Conservation (phyloP, 1,140 invertebrate species). For the Ceratina calcarata region DNA sequence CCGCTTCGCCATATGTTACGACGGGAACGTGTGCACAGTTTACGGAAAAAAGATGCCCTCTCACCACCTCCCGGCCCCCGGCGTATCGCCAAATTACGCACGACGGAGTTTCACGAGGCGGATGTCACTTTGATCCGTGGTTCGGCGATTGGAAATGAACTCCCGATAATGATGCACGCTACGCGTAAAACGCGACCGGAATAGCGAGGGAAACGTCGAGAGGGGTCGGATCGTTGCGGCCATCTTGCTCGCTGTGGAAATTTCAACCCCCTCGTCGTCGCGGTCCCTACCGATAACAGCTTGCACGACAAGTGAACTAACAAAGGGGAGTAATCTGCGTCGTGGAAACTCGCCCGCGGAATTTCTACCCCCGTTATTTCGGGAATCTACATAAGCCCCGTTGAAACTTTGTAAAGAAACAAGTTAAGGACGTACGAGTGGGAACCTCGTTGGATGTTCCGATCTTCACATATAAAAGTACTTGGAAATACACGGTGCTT, state of each 20-base stretch:
- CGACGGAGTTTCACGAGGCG: not conserved
- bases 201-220: conserved; percentile 34
- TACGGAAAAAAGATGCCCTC: not conserved
- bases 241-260: conserved; percentile 57
- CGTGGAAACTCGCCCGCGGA: not conserved
- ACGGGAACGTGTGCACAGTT: not conserved
- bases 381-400: not conserved
- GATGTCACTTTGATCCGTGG: conserved; percentile 31
- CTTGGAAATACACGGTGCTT: too few species aligned
- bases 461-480: too few species aligned
- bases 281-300: conserved; percentile 55
- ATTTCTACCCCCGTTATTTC: conserved; percentile 12
- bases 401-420: conserved; percentile 4
- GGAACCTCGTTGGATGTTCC: too few species aligned
- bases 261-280: conserved; percentile 38
- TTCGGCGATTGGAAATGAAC: conserved; percentile 38
- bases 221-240: conserved; percentile 49
- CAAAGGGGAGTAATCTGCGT: conserved; percentile 56
- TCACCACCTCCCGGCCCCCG: too few species aligned
- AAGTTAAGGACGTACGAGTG: too few species aligned
- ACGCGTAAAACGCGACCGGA: conserved; percentile 42
- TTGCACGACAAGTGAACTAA: conserved; percentile 62
- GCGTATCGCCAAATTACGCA: conserved; percentile 13
- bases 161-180: conserved; percentile 46
- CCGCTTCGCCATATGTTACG: not conserved